phyloP scores from a whole-genome alignment of 2,113 vertebrate genomes.

The Mustelus asterias region DNA sequence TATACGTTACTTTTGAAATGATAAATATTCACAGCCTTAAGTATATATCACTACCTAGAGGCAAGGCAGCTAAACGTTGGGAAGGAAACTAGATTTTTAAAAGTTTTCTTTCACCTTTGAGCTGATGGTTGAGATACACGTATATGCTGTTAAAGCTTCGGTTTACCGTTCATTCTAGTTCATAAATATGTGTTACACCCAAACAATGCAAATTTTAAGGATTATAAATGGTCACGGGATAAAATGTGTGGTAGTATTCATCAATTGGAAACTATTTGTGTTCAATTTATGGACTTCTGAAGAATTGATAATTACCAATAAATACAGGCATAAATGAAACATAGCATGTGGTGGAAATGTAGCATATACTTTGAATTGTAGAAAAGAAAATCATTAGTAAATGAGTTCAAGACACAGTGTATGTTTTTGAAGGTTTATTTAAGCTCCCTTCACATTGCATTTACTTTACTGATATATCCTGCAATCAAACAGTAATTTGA shows the following conservation, averaged over 20 bases:
- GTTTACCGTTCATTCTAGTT: background rate
- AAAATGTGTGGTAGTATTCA: background rate
- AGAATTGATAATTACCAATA: background rate
- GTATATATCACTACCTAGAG: background rate
- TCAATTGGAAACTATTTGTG: background rate
- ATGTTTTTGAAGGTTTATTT: background rate
- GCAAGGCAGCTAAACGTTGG: background rate
- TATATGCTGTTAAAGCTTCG: background rate
- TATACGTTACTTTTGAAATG: background rate
- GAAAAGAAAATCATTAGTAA: background rate
- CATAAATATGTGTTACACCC: background rate
- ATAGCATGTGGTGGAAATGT: background rate
- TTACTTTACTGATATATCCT: slow-evolving; percentile 16
- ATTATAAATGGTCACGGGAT: background rate
- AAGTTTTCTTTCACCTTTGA: background rate
- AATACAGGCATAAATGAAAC: background rate
- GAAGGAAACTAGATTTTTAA: background rate
- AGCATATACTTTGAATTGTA: background rate
- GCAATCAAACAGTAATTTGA: slow-evolving; percentile 21
- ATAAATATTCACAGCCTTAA: background rate
- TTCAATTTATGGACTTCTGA: background rate
- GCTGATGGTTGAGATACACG: background rate
- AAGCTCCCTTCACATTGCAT: background rate
- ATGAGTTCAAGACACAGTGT: background rate
- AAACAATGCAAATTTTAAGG: background rate